Evolutionary conservation across 2,888 invertebrate genomes (phyloP).

Genomic region (Iselma pallidipennis): DNA sequence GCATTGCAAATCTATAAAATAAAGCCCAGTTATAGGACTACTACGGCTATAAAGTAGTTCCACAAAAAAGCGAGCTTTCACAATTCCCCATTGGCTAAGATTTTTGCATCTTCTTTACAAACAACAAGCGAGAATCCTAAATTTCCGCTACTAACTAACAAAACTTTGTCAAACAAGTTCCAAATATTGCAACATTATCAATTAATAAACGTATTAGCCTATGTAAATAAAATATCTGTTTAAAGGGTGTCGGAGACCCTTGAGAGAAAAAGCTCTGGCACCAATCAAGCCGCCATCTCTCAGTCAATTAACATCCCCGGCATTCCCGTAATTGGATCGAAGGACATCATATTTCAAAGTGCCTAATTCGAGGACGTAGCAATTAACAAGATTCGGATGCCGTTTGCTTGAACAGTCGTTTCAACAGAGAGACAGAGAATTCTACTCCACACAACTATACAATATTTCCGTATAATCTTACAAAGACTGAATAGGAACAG

Average conservation of each 20-base stretch:
- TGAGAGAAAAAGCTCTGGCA: background rate
- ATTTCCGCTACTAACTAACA: too few species aligned
- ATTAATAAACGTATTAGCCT: background rate
- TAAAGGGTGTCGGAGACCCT: background rate
- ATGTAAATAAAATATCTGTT: background rate
- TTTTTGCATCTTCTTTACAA: too few species aligned
- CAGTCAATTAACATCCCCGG: slow-evolving; percentile 47
- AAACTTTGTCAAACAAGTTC: background rate
- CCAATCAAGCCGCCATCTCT: background rate
- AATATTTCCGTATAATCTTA: slow-evolving; percentile 16
- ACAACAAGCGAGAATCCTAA: too few species aligned
- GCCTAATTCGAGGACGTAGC: slow-evolving; percentile 46
- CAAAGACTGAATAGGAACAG: slow-evolving; percentile 2
- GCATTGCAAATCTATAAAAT: too few species aligned
- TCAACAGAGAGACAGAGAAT: background rate
- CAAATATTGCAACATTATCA: background rate
- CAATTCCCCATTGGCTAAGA: too few species aligned
- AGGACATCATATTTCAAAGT: slow-evolving; percentile 51
- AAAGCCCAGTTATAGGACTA: too few species aligned
- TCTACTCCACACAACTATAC: slow-evolving; percentile 8
- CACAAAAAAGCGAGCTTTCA: too few species aligned
- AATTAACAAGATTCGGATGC: slow-evolving; percentile 43
- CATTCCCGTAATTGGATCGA: slow-evolving; percentile 47
- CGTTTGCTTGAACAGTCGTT: slow-evolving; percentile 29
- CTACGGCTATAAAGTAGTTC: too few species aligned